Evolutionary conservation across 2,113 vertebrate species (phyloP).

Genomic region (Promerops cafer): DNA sequence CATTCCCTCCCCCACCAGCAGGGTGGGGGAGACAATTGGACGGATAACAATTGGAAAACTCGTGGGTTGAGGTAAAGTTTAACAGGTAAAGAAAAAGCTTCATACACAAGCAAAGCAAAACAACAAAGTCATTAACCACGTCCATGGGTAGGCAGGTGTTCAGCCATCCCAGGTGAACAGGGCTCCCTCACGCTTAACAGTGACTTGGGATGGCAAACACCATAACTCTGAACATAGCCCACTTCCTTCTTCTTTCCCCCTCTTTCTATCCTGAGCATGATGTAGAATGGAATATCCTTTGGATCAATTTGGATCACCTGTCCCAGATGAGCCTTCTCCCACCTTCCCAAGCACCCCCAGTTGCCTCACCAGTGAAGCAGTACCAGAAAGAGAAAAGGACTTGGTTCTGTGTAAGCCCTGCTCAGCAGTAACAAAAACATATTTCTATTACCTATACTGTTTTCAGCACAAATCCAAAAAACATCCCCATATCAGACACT

Average conservation of each 20-base stretch:
- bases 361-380: not conserved
- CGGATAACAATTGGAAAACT: not conserved
- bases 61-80: not conserved
- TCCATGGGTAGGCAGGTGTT: not conserved
- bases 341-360: not conserved
- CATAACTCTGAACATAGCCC: accelerated
- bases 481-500: not conserved
- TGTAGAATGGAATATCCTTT: no score
- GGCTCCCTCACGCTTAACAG: no score
- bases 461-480: not conserved
- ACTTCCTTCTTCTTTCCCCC: not conserved
- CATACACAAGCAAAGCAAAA: not conserved
- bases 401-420: not conserved
- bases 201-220: not conserved
- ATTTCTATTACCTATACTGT: no score
- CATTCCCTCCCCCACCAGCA: not conserved
- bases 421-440: not conserved
- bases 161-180: not conserved
- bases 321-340: not conserved
- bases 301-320: not conserved
- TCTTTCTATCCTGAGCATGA: no score
- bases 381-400: not conserved
- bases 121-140: not conserved
- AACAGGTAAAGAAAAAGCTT: not conserved
- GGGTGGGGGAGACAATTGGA: no score